Percentiles rank a stretch among this genome's conserved stretches.
Conservation (phyloP, 1,140 invertebrate genomes). For the Drosophila albomicans region DNA sequence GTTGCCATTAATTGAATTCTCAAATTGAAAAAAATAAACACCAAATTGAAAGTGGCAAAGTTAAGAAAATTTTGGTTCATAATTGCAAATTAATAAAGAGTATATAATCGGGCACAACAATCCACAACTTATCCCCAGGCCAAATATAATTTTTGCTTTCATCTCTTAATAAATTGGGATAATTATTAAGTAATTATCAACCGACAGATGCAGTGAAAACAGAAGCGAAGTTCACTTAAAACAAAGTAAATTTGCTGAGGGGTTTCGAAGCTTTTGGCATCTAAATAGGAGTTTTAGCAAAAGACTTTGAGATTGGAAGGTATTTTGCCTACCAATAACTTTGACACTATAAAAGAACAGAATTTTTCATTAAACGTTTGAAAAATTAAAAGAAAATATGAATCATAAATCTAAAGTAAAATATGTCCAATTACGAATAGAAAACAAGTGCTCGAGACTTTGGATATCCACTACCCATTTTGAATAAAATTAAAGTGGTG, state of each 20-base stretch:
- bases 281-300: neutral
- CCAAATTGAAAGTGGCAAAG: slow-evolving; percentile 2
- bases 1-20: slow-evolving; percentile 26
- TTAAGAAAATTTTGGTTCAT: slow-evolving; percentile 1
- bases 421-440: too few relatives aligned
- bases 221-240: slow-evolving; percentile 14
- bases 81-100: slow-evolving; percentile 29
- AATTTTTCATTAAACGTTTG: too few relatives aligned
- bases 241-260: neutral
- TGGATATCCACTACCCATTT: too few relatives aligned
- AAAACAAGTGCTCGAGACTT: too few relatives aligned
- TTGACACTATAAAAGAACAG: too few relatives aligned
- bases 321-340: too few relatives aligned
- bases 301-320: neutral
- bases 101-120: neutral
- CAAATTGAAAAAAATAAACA: slow-evolving; percentile 4
- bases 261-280: neutral
- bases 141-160: slow-evolving; percentile 30
- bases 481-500: too few relatives aligned
- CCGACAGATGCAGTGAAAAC: slow-evolving; percentile 37
- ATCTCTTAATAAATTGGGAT: slow-evolving; percentile 25
- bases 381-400: too few relatives aligned
- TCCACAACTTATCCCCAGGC: slow-evolving; percentile 8
- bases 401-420: too few relatives aligned
- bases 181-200: slow-evolving; percentile 41